Base-by-base conservation (phyloP, 2,797 vertebrate genomes). In the Acrossocheilus fasciatus region DNA sequence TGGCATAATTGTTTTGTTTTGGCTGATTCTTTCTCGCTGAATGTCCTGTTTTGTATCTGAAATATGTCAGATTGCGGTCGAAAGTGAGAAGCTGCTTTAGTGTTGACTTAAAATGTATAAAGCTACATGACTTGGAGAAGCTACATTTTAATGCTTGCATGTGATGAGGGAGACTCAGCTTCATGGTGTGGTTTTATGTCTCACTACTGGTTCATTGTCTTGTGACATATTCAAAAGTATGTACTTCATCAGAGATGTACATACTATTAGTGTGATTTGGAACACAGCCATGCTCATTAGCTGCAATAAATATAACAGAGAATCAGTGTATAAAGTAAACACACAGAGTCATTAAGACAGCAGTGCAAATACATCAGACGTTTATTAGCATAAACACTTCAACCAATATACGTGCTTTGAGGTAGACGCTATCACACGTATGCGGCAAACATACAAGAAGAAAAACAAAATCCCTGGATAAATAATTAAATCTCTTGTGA, bases 401-500 rank as follows among this genome's bases (percentile, higher is more conserved):
- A 81, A 47, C 26, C 39, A 50, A 70, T 68, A 90, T 66, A 36
- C 34, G 45, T 74, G 81, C 87, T 75, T n/a, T 66, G 73, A 81
- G 76, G 75, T 66, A 75, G 78, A 82, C 43, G 36, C 86, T 41
- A 81, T 81, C 83, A 68, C 86, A 79, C 41, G 69, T 91, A 92
- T 89, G 91, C 89, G 85, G 82, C 81, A 90, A 92, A 88, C 87
- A 96, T 94, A 95, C 93, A 96, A 93, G 96, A 91, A 94, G 94
- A 96, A 94, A 95, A 90, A 93, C 96, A 96, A 95, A 96, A 96
- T 96, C 96, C 96, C 95, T 94, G 95, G 96, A 97, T 97, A 99
- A 98, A 99, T 99, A 99, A 99, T 99, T 97, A 97, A 98, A 96
- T 97, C 98, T 98, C 98, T 95, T 96, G 98, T 98, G 98, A 97